Base-by-base conservation (phyloP, 2,797 vertebrate genomes). In the Amphiprion clarkii region DNA sequence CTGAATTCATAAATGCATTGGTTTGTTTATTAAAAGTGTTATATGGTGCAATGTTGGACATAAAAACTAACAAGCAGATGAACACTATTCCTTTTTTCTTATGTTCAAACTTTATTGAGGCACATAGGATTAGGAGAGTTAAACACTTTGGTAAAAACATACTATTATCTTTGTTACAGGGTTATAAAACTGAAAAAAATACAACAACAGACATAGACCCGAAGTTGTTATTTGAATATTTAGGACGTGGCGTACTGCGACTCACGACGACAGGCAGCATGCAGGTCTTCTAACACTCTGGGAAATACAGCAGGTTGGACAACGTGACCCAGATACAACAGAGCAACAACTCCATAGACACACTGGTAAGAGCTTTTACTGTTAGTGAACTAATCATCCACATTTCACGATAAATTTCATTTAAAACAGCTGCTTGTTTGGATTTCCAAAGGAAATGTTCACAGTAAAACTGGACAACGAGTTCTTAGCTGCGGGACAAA, bases 31-130 rank as follows among this genome's bases (percentile, higher is more conserved):
- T 31, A 31, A 31, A 7, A 7, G 5, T 27, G 27, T 31, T 3
- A 31, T 5, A 6, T 31, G 31, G 5, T 6, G 33, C 33, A 36
- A 10, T 36, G 7, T 9, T 36, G 40, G 49, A 52, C 23, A 36
- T 7, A 23, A 6, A 23, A 12, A 73, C 5, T 27, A 27, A 31
- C 5, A 6, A 31, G 31, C 1, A 58, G 4, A 54, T 6, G 19
- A 64, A 4, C 4, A 48, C 23, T 4, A 0, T 16, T 33, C 6
- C 21, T 13, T 42, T 12, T 27, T 44, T 59, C 39, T 51, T 79
- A 63, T 69, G 6, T 66, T 46, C 53, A 80, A 77, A 76, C 76
- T 93, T 92, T 93, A 92, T 87, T 92, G 73, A 90, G 87, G 85
- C 85, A 88, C 86, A 74, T 51, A 67, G 67, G 76, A 79, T 59